These are phyloP conservation scores for Procavia capensis DNA, from an alignment of 2,113 vertebrate species.

Conservation along the genomic window DNA sequence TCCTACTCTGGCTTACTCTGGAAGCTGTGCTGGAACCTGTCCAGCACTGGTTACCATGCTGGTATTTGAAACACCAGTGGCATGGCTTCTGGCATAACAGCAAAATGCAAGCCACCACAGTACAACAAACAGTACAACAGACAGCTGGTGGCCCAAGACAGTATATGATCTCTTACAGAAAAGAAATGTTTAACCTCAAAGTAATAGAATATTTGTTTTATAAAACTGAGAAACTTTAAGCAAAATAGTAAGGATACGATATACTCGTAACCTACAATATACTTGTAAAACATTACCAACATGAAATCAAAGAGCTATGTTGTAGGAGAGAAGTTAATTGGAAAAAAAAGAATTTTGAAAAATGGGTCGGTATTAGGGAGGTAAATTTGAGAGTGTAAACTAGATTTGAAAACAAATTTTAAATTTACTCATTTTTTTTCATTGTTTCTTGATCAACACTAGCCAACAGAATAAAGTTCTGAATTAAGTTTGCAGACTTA, in stretches of 20 bases:
- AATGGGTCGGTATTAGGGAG: not conserved
- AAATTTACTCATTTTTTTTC: not conserved
- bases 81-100: too few species aligned
- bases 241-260: not conserved
- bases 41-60: too few species aligned
- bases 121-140: too few species aligned
- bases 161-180: not conserved
- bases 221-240: not conserved
- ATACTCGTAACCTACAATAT: not conserved
- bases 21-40: too few species aligned
- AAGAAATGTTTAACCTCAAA: not conserved
- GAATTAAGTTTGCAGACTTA: too few species aligned
- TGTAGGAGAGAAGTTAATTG: not conserved
- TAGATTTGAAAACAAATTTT: constrained; percentile 43
- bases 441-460: constrained; percentile 1
- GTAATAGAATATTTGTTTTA: not conserved
- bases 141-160: not conserved
- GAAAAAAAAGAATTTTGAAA: not conserved
- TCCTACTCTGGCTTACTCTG: too few species aligned
- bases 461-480: not conserved
- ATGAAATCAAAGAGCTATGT: not conserved
- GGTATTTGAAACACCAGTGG: too few species aligned
- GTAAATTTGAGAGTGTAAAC: not conserved
- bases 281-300: not conserved
- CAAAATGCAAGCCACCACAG: too few species aligned